A percentile compares a stretch with the other conserved stretches of the same genome.
Evolutionary conservation across 2,113 vertebrate species (phyloP).

Genomic region (Megaceryle maxima): DNA sequence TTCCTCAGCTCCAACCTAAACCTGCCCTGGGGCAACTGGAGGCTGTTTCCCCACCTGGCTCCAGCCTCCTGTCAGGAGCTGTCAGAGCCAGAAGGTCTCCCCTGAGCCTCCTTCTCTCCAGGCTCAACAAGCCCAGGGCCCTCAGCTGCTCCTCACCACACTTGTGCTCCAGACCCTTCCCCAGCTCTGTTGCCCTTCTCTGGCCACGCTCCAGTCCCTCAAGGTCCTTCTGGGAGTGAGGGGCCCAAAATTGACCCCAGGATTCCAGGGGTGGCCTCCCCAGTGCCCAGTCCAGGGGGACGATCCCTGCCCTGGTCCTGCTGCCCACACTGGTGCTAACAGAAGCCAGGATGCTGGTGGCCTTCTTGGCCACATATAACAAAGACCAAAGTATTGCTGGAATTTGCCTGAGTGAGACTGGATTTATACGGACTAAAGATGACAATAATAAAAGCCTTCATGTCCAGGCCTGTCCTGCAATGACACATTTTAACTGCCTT

Average conservation of each 20-base stretch:
- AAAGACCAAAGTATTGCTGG: neutral
- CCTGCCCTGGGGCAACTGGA: too few relatives aligned
- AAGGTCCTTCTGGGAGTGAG: neutral
- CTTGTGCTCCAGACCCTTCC: too few relatives aligned
- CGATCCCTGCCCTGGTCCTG: neutral
- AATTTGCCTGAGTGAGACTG: neutral
- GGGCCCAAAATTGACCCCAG: neutral
- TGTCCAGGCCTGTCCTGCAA: neutral
- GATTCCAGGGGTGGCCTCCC: neutral
- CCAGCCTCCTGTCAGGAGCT: too few relatives aligned
- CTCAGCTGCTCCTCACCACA: too few relatives aligned
- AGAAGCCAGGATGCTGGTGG: neutral
- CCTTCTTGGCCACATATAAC: neutral
- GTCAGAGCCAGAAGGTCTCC: too few relatives aligned
- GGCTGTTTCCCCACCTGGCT: too few relatives aligned
- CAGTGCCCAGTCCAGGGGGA: neutral
- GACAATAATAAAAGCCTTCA: neutral
- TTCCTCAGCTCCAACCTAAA: too few relatives aligned
- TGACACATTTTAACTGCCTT: neutral
- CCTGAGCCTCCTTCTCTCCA: too few relatives aligned
- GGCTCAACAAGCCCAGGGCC: too few relatives aligned
- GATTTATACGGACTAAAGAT: neutral
- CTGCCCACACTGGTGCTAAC: neutral
- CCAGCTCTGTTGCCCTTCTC: too few relatives aligned
- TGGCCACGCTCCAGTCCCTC: too few relatives aligned